phyloP scores from a whole-genome alignment of 2,888 invertebrate species.

The Drosophila setosimentum region DNA sequence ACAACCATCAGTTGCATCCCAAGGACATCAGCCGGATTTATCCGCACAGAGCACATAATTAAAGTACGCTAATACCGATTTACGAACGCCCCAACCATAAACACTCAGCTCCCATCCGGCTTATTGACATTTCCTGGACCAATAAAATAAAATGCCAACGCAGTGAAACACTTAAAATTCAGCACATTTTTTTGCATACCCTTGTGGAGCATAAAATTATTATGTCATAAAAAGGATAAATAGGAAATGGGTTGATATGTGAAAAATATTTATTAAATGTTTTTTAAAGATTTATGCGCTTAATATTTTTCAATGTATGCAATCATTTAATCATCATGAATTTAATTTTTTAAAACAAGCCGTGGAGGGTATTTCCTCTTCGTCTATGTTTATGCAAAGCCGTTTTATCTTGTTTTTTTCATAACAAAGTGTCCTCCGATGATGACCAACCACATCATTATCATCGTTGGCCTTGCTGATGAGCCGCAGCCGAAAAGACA shows the following conservation, averaged over 20 bases:
- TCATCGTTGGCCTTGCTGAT: constrained; percentile 45
- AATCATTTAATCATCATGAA: neutral
- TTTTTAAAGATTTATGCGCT: neutral
- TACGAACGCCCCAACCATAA: constrained; percentile 55
- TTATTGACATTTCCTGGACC: constrained; percentile 31
- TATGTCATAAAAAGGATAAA: neutral
- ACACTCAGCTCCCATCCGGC: constrained; percentile 20
- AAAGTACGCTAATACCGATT: constrained; percentile 58
- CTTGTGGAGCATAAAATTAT: constrained; percentile 3
- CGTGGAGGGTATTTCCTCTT: constrained; percentile 40
- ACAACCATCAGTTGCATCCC: constrained; percentile 16
- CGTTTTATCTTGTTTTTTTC: constrained; percentile 19
- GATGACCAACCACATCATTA: constrained; percentile 70
- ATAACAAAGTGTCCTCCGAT: constrained; percentile 39
- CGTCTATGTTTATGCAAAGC: neutral
- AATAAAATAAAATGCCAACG: constrained; percentile 59
- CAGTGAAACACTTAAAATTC: neutral
- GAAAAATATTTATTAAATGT: neutral
- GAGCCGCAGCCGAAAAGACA: constrained; percentile 63
- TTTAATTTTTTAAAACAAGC: constrained; percentile 9
- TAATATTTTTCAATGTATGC: neutral
- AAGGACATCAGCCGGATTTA: constrained; percentile 27
- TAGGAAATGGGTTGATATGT: neutral
- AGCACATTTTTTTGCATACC: neutral
- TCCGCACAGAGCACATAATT: constrained; percentile 31